These are phyloP conservation scores for Drosophila busckii DNA, from an alignment of 1,140 invertebrate species.

Conservation along the genomic window DNA sequence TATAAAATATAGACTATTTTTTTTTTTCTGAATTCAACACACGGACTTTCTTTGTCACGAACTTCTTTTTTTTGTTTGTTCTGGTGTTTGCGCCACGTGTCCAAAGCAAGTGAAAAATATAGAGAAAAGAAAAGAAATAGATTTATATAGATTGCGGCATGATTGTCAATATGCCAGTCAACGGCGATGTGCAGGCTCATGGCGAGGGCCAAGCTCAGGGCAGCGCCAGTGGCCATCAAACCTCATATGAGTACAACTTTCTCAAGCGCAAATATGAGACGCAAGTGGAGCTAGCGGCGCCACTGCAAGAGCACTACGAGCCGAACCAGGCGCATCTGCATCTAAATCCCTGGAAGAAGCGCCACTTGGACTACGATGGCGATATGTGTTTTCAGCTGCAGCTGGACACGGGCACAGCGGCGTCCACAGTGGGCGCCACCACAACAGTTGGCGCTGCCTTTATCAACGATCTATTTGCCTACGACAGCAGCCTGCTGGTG, in stretches of 20 bases:
- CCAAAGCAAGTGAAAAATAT: conserved; percentile 4
- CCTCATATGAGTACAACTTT: conserved; percentile 49
- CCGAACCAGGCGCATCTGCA: conserved; percentile 14
- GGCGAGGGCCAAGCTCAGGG: conserved; percentile 18
- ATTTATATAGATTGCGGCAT: conserved; percentile 10
- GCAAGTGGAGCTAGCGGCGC: conserved; percentile 14
- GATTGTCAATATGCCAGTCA: conserved; percentile 68
- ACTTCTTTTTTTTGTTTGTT: too few species aligned
- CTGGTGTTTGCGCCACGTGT: conserved; percentile 22
- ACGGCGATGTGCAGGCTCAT: conserved; percentile 13
- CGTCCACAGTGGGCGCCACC: neutral
- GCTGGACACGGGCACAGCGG: conserved; percentile 25
- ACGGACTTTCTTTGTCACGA: too few species aligned
- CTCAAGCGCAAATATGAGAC: conserved; percentile 56
- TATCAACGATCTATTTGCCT: conserved; percentile 72
- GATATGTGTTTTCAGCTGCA: conserved; percentile 59
- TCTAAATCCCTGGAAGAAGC: conserved; percentile 72
- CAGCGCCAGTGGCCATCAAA: conserved; percentile 5
- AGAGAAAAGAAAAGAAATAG: neutral
- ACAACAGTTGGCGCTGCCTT: conserved; percentile 35
- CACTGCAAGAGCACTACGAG: conserved; percentile 32
- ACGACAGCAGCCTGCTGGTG: conserved; percentile 62
- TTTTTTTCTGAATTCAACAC: too few species aligned
- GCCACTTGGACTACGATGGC: conserved; percentile 54
- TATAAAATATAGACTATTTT: too few species aligned